phyloP scores from a whole-genome alignment of 92 coral and sea anemone genomes.

The Bergia puertoricense region DNA sequence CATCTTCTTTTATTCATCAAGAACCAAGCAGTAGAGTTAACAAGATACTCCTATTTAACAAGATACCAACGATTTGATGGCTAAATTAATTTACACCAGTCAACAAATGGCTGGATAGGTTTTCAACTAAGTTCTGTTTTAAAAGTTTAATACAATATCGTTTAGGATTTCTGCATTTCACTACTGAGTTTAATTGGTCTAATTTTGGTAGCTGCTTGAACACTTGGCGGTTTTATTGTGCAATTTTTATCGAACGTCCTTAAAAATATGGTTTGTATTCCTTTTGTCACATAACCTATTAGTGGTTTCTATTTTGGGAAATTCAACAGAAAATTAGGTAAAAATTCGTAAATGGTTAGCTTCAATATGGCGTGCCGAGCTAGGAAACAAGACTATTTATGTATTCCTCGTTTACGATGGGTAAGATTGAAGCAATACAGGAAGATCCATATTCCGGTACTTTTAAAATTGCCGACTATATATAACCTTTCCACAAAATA shows the following conservation, averaged over 20 bases:
- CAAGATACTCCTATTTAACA: neutral
- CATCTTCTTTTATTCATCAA: too few relatives aligned
- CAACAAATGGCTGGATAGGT: neutral
- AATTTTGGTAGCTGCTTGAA: neutral
- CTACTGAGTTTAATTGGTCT: neutral
- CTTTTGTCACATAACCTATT: neutral
- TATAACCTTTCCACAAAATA: too few relatives aligned
- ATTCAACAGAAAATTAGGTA: neutral
- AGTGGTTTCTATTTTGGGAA: neutral
- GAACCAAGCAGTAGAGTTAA: neutral
- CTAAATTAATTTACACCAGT: too few relatives aligned
- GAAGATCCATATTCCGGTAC: too few relatives aligned
- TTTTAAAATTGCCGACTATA: too few relatives aligned
- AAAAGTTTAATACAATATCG: too few relatives aligned
- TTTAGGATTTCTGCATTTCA: neutral
- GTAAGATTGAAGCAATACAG: too few relatives aligned
- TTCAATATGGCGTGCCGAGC: too few relatives aligned
- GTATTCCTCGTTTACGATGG: too few relatives aligned
- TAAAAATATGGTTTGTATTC: neutral
- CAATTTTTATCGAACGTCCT: neutral
- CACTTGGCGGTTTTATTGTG: neutral
- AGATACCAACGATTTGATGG: neutral
- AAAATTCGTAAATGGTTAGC: too few relatives aligned
- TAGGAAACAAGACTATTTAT: too few relatives aligned
- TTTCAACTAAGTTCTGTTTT: too few relatives aligned